Base-by-base conservation (phyloP, 2,113 vertebrate genomes). In the Craseonycteris thonglongyai region DNA sequence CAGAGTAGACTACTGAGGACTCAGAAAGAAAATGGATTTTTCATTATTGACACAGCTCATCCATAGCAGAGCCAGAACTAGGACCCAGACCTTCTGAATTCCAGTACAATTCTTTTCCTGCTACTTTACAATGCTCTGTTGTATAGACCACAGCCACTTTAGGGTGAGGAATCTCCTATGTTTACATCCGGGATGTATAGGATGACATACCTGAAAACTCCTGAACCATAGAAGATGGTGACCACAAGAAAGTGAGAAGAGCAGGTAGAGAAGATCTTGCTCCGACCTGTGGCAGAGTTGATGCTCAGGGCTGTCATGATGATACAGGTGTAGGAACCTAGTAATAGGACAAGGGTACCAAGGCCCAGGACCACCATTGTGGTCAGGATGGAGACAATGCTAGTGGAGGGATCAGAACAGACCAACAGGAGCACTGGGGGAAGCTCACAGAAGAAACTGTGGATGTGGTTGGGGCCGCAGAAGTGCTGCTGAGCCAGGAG, bases 181-280 rank as follows among this genome's bases (percentile, higher is more conserved):
- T 75, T 59, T 91, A 65, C 33, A 45, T 11, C 30, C 28, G 12
- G 38, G 38, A 47, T 6, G 4, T 78, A 22, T 6, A 61, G 5
- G 9, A 8, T 38, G 61, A 91, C 94, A 61, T 86, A 96, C 95
- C 96, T 95, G 94, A 28, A 51, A 6, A 96, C 0, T 83, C 88
- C 93, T 47, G 95, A 95, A 8, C 83, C 79, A 13, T 96, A 97
- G 33, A 93, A 93, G 79, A 87, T 65, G 75, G 19, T 59, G 26
- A 97, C 83, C 54, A 96, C 94, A 58, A 96, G 84, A 88, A 97
- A 79, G 61, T 98, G 97, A 22, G 97, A 95, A 56, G 92, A 97
- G n/a, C 97, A 98, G 16, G 97, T 97, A n/a, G 96, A 97, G 65
- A 97, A 98, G 30, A 97, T 95, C 79, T 96, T 96, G 21, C 56